phyloP scores from a whole-genome alignment of 1,140 invertebrate species.

The Branchinecta lynchi region DNA sequence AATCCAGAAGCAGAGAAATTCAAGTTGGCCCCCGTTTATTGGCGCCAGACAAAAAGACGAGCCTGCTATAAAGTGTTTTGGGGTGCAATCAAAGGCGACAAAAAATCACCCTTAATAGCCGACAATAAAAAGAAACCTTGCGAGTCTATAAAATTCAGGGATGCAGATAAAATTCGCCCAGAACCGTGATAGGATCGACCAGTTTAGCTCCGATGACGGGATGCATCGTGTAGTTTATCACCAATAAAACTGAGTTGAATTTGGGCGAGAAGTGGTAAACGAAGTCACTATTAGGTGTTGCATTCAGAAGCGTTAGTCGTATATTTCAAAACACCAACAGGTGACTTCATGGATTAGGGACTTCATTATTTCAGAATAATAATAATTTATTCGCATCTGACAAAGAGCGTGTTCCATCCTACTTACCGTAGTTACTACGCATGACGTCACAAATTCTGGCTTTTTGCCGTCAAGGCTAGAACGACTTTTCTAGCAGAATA shows the following conservation, averaged over 20 bases:
- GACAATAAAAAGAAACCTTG: slow-evolving; percentile 6
- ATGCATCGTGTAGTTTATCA: background rate
- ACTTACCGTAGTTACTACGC: too few species aligned
- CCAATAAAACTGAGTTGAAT: background rate
- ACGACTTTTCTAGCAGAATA: too few species aligned
- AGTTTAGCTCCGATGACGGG: background rate
- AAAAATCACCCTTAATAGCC: slow-evolving; percentile 7
- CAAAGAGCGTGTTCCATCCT: too few species aligned
- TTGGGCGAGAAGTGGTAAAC: too few species aligned
- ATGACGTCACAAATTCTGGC: too few species aligned
- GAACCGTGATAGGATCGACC: background rate
- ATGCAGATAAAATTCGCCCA: background rate
- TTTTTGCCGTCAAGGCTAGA: too few species aligned
- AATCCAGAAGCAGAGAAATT: background rate
- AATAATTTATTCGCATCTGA: too few species aligned
- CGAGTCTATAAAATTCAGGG: background rate
- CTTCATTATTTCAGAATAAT: too few species aligned
- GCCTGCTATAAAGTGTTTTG: background rate
- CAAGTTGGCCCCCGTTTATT: background rate
- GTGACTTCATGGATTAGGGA: too few species aligned
- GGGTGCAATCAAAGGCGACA: slow-evolving; percentile 6
- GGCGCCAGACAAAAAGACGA: slow-evolving; percentile 9
- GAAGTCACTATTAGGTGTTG: too few species aligned
- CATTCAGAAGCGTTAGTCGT: too few species aligned
- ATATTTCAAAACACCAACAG: too few species aligned